A percentile compares a stretch with the other conserved stretches of the same genome.
These are phyloP conservation scores for Caenorhabditis auriculariae DNA, from an alignment of 2,888 invertebrate species.

Conservation along the genomic window DNA sequence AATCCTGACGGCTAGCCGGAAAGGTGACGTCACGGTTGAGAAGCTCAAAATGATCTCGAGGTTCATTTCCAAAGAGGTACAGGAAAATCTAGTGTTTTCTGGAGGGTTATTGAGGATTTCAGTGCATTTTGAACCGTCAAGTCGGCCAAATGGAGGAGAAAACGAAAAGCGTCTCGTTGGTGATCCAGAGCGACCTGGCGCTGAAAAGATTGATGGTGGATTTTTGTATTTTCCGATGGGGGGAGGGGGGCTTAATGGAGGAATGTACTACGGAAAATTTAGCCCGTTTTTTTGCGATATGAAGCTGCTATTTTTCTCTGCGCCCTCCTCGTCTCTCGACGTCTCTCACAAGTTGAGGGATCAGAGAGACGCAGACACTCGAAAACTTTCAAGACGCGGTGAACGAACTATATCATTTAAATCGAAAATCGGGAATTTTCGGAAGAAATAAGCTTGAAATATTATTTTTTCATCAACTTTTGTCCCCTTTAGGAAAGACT, in stretches of 20 bases:
- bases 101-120: neutral
- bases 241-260: too few relatives aligned
- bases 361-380: too few relatives aligned
- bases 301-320: too few relatives aligned
- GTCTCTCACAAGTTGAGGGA: neutral
- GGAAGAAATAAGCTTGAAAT: neutral
- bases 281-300: too few relatives aligned
- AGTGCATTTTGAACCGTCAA: conserved; percentile 1
- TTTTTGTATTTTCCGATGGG: too few relatives aligned
- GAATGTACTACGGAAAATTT: too few relatives aligned
- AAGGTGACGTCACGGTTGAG: conserved; percentile 4
- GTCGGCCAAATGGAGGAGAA: conserved; percentile 10
- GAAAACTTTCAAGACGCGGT: too few relatives aligned
- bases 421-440: too few relatives aligned
- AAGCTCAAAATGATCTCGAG: conserved; percentile 18
- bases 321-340: too few relatives aligned
- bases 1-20: conserved; percentile 17
- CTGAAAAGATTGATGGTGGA: too few relatives aligned
- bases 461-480: neutral
- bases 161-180: conserved; percentile 9
- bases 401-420: too few relatives aligned
- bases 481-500: conserved; percentile 8
- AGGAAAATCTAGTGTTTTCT: neutral
- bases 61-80: conserved; percentile 29
- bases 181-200: neutral